Evolutionary conservation across 2,888 invertebrate genomes (phyloP).

Genomic region (Pyrochroa serraticornis): DNA sequence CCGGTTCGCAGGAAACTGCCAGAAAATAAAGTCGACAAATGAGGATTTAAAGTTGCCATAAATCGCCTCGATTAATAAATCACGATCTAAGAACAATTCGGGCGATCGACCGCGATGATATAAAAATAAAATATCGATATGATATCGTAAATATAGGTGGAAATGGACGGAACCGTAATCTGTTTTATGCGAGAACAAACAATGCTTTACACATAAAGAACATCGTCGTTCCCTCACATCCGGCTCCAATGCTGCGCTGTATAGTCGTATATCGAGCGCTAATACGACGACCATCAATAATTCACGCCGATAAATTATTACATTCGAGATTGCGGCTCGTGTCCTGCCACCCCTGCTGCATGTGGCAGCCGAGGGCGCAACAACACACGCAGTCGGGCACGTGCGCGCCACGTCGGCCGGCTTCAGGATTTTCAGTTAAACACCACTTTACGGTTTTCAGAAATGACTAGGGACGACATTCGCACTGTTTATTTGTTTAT

Average conservation of each 20-base stretch:
- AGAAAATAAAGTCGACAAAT: conserved; percentile 11
- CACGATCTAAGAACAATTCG: conserved; percentile 14
- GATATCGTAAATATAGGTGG: conserved; percentile 28
- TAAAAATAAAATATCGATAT: conserved; percentile 27
- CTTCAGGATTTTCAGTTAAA: no score
- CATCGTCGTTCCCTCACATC: conserved; percentile 24
- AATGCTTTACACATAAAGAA: conserved; percentile 34
- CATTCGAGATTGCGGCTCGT: conserved; percentile 34
- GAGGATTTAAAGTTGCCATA: conserved; percentile 5
- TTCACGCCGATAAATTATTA: conserved; percentile 39
- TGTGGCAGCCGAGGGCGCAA: not conserved
- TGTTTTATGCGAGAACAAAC: conserved; percentile 35
- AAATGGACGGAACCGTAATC: conserved; percentile 28
- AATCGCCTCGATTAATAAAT: conserved; percentile 22
- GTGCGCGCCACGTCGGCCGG: not conserved
- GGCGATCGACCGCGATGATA: conserved; percentile 12
- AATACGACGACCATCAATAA: conserved; percentile 35
- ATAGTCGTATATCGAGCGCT: conserved; percentile 23
- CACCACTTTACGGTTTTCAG: no score
- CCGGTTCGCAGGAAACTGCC: not conserved
- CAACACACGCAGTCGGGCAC: not conserved
- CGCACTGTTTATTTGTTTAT: conserved; percentile 3
- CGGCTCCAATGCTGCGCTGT: conserved; percentile 13
- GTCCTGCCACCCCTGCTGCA: conserved; percentile 10
- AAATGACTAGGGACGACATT: no score